phyloP scores from a whole-genome alignment of 2,797 vertebrate genomes.

The Halcyon smyrnensis region DNA sequence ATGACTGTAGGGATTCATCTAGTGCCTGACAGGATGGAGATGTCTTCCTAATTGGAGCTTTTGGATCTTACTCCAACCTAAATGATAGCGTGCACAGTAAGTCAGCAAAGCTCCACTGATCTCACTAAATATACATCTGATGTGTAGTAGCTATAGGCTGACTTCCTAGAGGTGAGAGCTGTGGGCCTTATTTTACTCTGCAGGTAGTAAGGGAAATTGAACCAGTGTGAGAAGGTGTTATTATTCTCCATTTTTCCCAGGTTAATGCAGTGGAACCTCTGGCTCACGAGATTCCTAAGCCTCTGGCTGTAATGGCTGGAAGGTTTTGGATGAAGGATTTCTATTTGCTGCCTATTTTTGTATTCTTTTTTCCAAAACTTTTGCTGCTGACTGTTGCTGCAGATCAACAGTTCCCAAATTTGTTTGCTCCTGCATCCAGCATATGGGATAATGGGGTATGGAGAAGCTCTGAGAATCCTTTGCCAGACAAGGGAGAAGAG shows the following conservation, averaged over 20 bases:
- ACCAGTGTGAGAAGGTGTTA: neutral
- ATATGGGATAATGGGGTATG: neutral
- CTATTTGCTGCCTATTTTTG: neutral
- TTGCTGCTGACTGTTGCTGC: neutral
- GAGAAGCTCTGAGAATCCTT: neutral
- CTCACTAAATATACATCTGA: neutral
- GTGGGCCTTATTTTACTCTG: neutral
- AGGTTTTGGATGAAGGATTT: neutral
- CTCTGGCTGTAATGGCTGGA: neutral
- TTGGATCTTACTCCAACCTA: neutral
- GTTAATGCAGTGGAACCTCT: neutral
- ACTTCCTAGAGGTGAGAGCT: neutral
- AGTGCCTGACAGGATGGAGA: neutral
- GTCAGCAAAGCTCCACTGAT: neutral
- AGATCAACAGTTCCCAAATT: neutral
- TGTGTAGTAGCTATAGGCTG: neutral
- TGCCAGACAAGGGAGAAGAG: neutral
- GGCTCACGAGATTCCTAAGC: neutral
- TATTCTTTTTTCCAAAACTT: neutral
- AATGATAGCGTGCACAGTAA: neutral
- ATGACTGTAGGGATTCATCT: neutral
- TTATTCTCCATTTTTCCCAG: neutral
- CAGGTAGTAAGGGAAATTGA: neutral
- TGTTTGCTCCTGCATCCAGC: neutral
- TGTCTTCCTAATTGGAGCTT: neutral